phyloP scores from a whole-genome alignment of 2,113 vertebrate genomes.

The Gallinago media region DNA sequence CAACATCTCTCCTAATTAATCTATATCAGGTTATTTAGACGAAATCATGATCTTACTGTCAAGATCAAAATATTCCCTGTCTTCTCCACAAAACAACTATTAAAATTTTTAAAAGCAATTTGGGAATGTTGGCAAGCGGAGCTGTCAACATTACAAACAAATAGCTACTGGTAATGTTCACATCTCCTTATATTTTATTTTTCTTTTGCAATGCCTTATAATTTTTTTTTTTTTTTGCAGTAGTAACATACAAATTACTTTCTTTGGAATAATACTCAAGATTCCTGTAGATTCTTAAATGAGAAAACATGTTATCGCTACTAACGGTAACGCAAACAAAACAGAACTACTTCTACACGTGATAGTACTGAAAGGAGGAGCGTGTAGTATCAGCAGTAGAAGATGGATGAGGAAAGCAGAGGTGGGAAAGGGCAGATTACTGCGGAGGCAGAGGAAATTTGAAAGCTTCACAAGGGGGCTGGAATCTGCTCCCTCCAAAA shows the following conservation, averaged over 20 bases:
- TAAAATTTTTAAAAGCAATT: not conserved
- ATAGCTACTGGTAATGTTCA: not conserved
- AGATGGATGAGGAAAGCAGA: not conserved
- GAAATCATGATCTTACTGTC: not conserved
- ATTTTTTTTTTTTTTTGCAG: not conserved
- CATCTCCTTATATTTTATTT: not conserved
- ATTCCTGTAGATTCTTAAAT: not conserved
- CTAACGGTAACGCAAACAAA: not conserved
- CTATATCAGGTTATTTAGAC: not conserved
- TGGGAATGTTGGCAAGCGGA: not conserved
- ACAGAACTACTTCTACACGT: not conserved
- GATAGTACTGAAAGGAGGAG: not conserved
- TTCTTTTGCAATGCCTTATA: not conserved
- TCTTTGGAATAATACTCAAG: not conserved
- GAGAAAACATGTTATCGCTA: not conserved
- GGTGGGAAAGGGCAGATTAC: not conserved
- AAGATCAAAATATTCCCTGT: slow-evolving; percentile 4
- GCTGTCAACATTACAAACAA: not conserved
- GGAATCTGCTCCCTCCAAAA: not conserved
- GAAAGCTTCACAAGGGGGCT: not conserved
- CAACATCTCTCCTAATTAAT: not conserved
- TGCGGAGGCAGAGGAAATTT: not conserved
- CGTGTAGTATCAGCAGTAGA: not conserved
- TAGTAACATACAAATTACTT: not conserved
- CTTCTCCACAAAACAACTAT: not conserved